These are phyloP conservation scores for Synanthedon myopaeformis DNA, from an alignment of 2,888 invertebrate species.

Conservation along the genomic window DNA sequence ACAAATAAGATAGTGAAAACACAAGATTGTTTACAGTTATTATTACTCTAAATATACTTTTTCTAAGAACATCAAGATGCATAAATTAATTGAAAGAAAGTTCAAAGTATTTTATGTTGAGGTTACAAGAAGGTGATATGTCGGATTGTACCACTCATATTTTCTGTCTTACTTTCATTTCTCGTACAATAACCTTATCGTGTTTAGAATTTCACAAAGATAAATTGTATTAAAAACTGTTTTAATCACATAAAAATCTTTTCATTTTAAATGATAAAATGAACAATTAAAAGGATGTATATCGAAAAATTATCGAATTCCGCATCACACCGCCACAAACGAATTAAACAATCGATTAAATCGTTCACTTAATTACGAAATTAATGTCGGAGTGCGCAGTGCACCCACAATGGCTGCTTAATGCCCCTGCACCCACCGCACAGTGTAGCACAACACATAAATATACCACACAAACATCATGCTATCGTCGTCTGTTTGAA, in stretches of 20 bases:
- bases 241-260: background rate
- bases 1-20: too few species aligned
- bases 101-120: too few species aligned
- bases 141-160: too few species aligned
- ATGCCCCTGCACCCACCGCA: slow-evolving; percentile 15
- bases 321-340: slow-evolving; percentile 31
- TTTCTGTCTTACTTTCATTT: too few species aligned
- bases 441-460: background rate
- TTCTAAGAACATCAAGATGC: too few species aligned
- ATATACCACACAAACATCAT: background rate
- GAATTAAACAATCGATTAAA: slow-evolving; percentile 55
- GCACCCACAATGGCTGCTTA: slow-evolving; percentile 16
- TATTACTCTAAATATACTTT: too few species aligned
- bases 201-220: too few species aligned
- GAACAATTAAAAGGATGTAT: slow-evolving; percentile 9
- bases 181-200: too few species aligned
- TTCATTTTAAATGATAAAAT: slow-evolving; percentile 2
- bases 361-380: slow-evolving; percentile 53
- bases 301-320: slow-evolving; percentile 24
- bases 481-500: background rate
- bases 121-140: too few species aligned
- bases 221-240: too few species aligned
- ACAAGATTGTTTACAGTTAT: too few species aligned
- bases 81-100: too few species aligned
- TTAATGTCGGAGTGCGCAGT: slow-evolving; percentile 35